Evolutionary conservation across 2,113 vertebrate species (phyloP).

Genomic region (Tragulus kanchil): DNA sequence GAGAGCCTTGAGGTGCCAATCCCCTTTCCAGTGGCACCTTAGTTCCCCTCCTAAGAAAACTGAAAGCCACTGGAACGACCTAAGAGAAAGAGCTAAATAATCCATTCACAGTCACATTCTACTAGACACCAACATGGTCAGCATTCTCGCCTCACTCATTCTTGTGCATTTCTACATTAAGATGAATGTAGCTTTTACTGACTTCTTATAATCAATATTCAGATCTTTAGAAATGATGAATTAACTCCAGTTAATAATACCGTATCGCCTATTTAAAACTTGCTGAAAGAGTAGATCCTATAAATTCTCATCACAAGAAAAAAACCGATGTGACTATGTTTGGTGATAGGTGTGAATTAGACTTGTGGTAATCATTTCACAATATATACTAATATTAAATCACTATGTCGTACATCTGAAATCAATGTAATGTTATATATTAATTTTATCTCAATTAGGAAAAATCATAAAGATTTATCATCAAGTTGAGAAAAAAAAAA

Average conservation of each 20-base stretch:
- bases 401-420: neutral
- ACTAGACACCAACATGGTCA: neutral
- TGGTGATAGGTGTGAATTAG: neutral
- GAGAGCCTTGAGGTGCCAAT: rapidly evolving
- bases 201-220: no score
- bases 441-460: neutral
- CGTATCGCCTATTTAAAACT: neutral
- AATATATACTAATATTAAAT: neutral
- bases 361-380: neutral
- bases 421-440: neutral
- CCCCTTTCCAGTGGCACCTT: neutral
- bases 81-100: neutral
- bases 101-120: neutral
- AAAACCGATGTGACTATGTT: neutral
- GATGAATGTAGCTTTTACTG: conserved; percentile 11
- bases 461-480: neutral
- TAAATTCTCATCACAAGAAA: neutral
- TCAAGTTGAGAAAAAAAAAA: neutral
- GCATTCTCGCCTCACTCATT: neutral
- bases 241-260: neutral
- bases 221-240: neutral
- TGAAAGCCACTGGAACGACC: no score
- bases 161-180: conserved; percentile 17
- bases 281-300: neutral
- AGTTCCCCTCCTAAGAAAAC: neutral